Conservation (phyloP, 1,140 invertebrate genomes). For the Eulimnadia texana region DNA sequence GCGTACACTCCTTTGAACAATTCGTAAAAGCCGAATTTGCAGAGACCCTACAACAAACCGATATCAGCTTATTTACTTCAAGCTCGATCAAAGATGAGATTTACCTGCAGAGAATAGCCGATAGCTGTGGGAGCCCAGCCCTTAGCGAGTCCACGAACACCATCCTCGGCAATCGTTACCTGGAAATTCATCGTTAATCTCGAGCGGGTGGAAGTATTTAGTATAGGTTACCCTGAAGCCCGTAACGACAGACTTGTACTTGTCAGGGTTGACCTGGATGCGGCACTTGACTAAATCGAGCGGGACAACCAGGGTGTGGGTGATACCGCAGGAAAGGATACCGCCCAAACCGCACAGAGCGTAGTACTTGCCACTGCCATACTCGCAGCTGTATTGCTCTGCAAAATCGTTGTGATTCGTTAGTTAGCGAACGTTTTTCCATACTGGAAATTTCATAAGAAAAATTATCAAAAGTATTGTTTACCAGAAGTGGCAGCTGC, state of each 20-base stretch:
- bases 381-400: constrained; percentile 39
- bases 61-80: not conserved
- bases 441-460: not conserved
- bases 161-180: constrained; percentile 68
- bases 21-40: constrained; percentile 66
- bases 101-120: constrained; percentile 83
- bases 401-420: not conserved
- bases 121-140: constrained; percentile 98
- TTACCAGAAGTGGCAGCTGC: constrained; percentile 6
- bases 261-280: constrained; percentile 86
- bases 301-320: constrained; percentile 73
- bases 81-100: not conserved
- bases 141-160: constrained; percentile 67
- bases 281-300: constrained; percentile 97
- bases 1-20: constrained; percentile 76
- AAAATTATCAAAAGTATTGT: not conserved
- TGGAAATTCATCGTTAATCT: constrained; percentile 15
- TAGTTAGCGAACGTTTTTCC: not conserved
- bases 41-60: constrained; percentile 28
- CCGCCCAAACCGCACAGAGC: constrained; percentile 85
- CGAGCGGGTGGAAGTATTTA: not conserved
- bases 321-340: constrained; percentile 87
- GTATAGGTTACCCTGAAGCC: constrained; percentile 56
- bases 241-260: constrained; percentile 81
- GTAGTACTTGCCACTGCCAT: constrained; percentile 86